Base-by-base conservation (phyloP, 2,797 vertebrate species). In the Sebastes glaucus region DNA sequence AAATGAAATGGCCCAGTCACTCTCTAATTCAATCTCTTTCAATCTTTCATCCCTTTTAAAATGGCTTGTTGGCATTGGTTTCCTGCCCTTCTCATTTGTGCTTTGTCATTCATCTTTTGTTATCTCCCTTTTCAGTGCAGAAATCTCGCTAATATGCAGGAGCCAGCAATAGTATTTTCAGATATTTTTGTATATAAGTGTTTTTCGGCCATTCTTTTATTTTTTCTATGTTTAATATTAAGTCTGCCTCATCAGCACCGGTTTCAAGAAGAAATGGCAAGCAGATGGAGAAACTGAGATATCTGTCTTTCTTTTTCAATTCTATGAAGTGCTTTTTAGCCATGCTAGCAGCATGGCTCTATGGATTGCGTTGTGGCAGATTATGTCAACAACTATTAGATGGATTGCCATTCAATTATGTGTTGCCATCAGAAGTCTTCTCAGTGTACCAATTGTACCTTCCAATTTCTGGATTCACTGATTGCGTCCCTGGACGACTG, bases 1-100 rank as follows among this genome's bases (percentile, higher is more conserved):
- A 16, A 76, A 56, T 72, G 52, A 80, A 78, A 66, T 76, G 71
- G n/a, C 71, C 9, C 14, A 62, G 56, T 74, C 30, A 25, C 79
- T 38, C 23, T 65, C 23, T 66, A 70, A 74, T 74, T 81, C 30
- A 74, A 32, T 75, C 49, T 16, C 42, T 69, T 28, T 85, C 66
- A 76, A 53, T 80, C 53, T 67, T 60, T 70, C 27, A 73, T 74
- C 74, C 23, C 28, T 71, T 63, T 56, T 33, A 20, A 65, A 77
- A 72, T 32, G 52, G 27, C 27, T 73, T 35, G 10, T n/a, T 53
- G 14, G 11, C 23, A 22, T 69, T 69, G 22, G 11, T 49, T 53
- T 25, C 38, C 18, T 72, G 20, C 16, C 20, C 14, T 46, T 35
- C 25, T 62, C 14, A 11, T 84, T 30, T 79, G 2, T 70, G 27